Evolutionary conservation across 2,888 invertebrate species (phyloP).

Genomic region (Euclidia mi): DNA sequence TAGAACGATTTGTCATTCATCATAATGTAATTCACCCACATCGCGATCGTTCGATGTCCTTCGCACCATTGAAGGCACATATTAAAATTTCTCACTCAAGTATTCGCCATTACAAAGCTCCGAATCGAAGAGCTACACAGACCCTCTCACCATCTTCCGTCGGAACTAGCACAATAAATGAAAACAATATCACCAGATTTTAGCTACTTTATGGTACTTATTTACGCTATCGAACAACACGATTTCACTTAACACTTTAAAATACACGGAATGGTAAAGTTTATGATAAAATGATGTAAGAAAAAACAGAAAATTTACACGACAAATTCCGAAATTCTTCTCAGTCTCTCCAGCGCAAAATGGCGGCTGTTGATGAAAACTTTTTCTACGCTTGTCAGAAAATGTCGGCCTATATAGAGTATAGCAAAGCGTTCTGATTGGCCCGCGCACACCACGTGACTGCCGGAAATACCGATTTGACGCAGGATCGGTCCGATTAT

Average conservation of each 20-base stretch:
- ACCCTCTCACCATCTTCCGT: slow-evolving; percentile 94
- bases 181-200: slow-evolving; percentile 91
- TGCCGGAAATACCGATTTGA: slow-evolving; percentile 85
- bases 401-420: slow-evolving; percentile 89
- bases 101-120: slow-evolving; percentile 95
- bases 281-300: slow-evolving; percentile 90
- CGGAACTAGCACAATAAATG: slow-evolving; percentile 93
- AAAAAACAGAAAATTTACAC: slow-evolving; percentile 92
- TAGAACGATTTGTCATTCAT: slow-evolving; percentile 89
- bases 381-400: slow-evolving; percentile 98
- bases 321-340: slow-evolving; percentile 94
- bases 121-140: slow-evolving; percentile 92
- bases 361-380: slow-evolving; percentile 98
- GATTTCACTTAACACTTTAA: slow-evolving; percentile 90
- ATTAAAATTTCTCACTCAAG: slow-evolving; percentile 92
- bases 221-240: slow-evolving; percentile 83
- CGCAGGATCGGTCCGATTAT: slow-evolving; percentile 83
- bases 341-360: slow-evolving; percentile 96
- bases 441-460: slow-evolving; percentile 84
- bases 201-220: slow-evolving; percentile 85
- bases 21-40: slow-evolving; percentile 91
- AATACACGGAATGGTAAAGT: slow-evolving; percentile 90
- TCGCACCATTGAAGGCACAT: slow-evolving; percentile 94
- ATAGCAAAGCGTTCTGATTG: slow-evolving; percentile 78
- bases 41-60: slow-evolving; percentile 92